Percentiles rank a stretch among this genome's conserved stretches.
Conservation (phyloP, 2,113 vertebrate species). For the Pygoscelis antarcticus region DNA sequence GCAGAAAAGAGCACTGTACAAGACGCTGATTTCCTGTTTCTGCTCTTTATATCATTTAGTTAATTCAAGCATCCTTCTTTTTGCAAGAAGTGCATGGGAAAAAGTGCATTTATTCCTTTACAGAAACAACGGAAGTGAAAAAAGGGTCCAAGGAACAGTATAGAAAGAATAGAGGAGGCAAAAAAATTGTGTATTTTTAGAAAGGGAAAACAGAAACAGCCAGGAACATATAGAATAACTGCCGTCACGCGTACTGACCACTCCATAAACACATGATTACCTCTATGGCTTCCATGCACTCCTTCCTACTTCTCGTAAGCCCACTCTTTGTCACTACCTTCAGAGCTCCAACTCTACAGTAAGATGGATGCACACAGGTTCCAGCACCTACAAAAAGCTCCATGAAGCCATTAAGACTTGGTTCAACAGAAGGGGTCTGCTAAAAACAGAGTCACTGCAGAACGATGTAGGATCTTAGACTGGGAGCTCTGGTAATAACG, state of each 20-base stretch:
- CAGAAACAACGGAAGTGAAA: neutral
- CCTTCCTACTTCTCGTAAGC: neutral
- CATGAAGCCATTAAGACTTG: neutral
- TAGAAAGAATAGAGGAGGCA: neutral
- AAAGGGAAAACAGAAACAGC: neutral
- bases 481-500: neutral
- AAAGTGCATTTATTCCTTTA: neutral
- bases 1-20: neutral
- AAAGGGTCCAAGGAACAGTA: neutral
- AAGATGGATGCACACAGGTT: neutral
- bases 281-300: neutral
- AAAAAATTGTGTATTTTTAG: neutral
- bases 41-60: neutral
- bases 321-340: neutral
- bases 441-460: neutral
- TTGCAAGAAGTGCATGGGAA: neutral
- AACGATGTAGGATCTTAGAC: neutral
- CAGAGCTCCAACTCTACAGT: neutral
- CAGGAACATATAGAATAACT: neutral
- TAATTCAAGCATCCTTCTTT: neutral
- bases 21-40: neutral
- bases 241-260: rapidly evolving
- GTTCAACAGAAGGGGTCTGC: neutral
- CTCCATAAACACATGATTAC: rapidly evolving
- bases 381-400: neutral